A percentile compares a stretch with the other conserved stretches of the same genome.
Conservation (phyloP, 2,888 invertebrate genomes). For the Dinocampus coccinellae region DNA sequence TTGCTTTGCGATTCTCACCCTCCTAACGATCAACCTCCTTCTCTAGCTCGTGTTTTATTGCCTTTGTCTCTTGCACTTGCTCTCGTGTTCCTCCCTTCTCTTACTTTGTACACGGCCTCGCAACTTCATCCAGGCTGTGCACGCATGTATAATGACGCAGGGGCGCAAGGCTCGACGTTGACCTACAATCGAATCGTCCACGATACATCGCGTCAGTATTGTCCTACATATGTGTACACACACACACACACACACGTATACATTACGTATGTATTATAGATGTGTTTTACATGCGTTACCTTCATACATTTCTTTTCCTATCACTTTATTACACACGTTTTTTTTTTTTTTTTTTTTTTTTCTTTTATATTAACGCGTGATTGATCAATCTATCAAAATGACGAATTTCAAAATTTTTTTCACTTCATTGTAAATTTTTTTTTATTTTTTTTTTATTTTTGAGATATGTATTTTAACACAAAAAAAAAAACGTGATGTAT, state of each 20-base stretch:
- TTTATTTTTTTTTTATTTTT: no score
- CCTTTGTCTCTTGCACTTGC: constrained; percentile 13
- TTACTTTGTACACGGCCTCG: no score
- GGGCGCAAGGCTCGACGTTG: constrained; percentile 41
- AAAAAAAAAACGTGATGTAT: no score
- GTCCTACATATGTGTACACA: not conserved
- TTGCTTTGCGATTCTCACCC: constrained; percentile 3
- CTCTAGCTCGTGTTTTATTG: not conserved
- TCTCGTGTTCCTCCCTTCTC: constrained; percentile 12
- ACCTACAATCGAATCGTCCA: constrained; percentile 42
- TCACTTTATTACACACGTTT: no score
- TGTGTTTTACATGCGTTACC: no score
- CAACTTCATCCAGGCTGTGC: constrained; percentile 29
- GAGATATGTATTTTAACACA: no score
- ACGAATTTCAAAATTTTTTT: no score
- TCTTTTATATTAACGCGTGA: no score
- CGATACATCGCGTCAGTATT: constrained; percentile 17
- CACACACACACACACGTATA: not conserved
- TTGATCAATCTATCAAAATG: no score
- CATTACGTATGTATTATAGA: not conserved
- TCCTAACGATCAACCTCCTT: not conserved
- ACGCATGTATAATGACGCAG: constrained; percentile 46
- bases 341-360: no score
- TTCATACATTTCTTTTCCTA: no score
- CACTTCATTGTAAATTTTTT: no score